A percentile compares a stretch with the other conserved stretches of the same genome.
phyloP scores from a whole-genome alignment of 1,140 invertebrate species.

The Limonius californicus region DNA sequence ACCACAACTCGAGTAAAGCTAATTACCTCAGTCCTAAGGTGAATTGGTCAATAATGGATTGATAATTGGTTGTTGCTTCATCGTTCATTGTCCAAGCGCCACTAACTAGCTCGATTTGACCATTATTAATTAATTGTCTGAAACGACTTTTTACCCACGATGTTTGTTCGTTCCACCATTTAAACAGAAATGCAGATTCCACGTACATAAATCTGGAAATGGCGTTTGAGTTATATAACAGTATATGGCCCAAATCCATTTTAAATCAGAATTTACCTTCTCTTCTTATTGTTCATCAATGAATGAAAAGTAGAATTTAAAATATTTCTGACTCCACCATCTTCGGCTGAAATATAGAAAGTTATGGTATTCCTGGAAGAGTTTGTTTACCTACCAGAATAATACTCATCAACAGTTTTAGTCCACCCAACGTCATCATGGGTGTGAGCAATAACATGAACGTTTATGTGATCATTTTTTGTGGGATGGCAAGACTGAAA shows the following conservation, averaged over 20 bases:
- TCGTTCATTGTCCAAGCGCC: slow-evolving; percentile 79
- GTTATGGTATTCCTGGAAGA: no score
- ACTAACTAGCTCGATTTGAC: slow-evolving; percentile 71
- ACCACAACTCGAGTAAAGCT: no score
- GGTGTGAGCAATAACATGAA: slow-evolving; percentile 65
- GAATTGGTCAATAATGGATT: slow-evolving; percentile 80
- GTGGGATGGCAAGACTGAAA: background rate
- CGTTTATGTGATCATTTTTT: slow-evolving; percentile 49
- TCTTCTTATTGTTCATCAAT: background rate
- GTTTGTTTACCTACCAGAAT: no score
- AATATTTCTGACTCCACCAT: background rate
- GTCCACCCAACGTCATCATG: slow-evolving; percentile 81
- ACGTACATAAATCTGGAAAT: slow-evolving; percentile 4
- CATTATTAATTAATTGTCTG: slow-evolving; percentile 50
- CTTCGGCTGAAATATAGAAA: no score
- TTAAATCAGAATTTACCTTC: no score
- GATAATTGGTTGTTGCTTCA: slow-evolving; percentile 76
- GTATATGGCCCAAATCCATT: no score
- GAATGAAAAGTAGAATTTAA: background rate
- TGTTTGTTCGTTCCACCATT: slow-evolving; percentile 19
- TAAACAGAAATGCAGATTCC: background rate
- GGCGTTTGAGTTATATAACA: no score
- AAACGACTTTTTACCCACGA: background rate
- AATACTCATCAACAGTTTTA: slow-evolving; percentile 79
- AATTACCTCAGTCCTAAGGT: slow-evolving; percentile 56